A percentile compares a stretch with the other conserved stretches of the same genome.
These are phyloP conservation scores for Hirtodrosophila confusa DNA, from an alignment of 2,888 invertebrate species.

Conservation along the genomic window DNA sequence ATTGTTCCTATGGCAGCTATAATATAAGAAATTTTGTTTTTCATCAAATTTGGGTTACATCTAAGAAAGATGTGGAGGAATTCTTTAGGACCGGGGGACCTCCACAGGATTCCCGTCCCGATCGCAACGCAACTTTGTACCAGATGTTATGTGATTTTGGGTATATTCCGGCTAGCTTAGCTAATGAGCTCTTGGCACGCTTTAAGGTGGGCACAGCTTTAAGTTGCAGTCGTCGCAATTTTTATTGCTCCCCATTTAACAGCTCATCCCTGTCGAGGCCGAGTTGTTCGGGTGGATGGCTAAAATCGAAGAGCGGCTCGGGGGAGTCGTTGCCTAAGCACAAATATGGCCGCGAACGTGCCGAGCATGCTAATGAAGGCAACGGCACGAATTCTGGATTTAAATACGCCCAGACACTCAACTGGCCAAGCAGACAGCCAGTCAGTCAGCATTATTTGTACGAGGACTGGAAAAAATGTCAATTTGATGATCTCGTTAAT, in stretches of 20 bases:
- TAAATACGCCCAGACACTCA: conserved; percentile 50
- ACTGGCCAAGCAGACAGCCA: background rate
- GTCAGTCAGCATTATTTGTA: conserved; percentile 22
- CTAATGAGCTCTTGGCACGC: conserved; percentile 31
- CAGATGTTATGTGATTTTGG: background rate
- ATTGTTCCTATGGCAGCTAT: too few species aligned
- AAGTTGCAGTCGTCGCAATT: conserved; percentile 19
- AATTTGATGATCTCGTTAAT: conserved; percentile 70
- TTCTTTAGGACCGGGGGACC: too few species aligned
- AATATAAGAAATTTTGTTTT: too few species aligned
- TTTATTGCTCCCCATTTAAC: conserved; percentile 26
- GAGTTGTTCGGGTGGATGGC: background rate
- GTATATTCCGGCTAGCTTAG: background rate
- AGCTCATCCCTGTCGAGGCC: conserved; percentile 13
- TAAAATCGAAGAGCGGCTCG: conserved; percentile 21
- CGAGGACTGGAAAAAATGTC: conserved; percentile 38
- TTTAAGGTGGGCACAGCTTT: background rate
- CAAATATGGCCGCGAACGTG: conserved; percentile 54
- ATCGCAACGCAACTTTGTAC: background rate
- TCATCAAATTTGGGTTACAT: too few species aligned
- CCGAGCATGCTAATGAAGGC: conserved; percentile 56
- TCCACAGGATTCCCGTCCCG: too few species aligned
- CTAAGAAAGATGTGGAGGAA: too few species aligned
- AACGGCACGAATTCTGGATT: conserved; percentile 28
- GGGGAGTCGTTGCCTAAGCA: conserved; percentile 15